Conservation (phyloP, 2,888 invertebrate species). For the Norana najaformis region DNA sequence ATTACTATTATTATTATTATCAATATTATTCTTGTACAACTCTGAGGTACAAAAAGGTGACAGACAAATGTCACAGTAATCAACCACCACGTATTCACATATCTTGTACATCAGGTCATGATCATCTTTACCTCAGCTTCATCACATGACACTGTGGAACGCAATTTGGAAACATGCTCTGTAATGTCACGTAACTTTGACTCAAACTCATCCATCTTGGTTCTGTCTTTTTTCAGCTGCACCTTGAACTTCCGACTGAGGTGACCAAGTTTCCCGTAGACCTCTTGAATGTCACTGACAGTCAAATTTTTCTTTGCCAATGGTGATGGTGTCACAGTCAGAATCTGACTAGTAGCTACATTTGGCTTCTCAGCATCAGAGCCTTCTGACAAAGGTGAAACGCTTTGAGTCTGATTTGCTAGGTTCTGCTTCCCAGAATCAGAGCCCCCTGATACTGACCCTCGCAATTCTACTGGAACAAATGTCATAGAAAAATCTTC, state of each 20-base stretch:
- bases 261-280: not conserved
- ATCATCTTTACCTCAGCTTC: conserved; percentile 6
- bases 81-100: too few species aligned
- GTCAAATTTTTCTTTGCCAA: not conserved
- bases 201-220: conserved; percentile 1
- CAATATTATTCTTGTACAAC: not conserved
- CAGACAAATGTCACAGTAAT: too few species aligned
- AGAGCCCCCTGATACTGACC: not conserved
- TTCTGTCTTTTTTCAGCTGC: not conserved
- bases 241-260: not conserved
- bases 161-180: not conserved
- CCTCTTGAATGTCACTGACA: not conserved
- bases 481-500: not conserved
- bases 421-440: not conserved
- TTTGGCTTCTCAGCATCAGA: not conserved
- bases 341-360: too few species aligned
- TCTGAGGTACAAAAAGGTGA: not conserved
- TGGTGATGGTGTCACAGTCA: too few species aligned
- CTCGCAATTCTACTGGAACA: not conserved
- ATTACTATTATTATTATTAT: not conserved
- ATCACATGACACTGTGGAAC: not conserved
- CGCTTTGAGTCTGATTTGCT: not conserved
- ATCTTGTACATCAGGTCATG: not conserved
- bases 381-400: not conserved
- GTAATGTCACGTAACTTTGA: not conserved